These are phyloP conservation scores for Pangasianodon gigas DNA, from an alignment of 2,113 vertebrate species.

Conservation along the genomic window DNA sequence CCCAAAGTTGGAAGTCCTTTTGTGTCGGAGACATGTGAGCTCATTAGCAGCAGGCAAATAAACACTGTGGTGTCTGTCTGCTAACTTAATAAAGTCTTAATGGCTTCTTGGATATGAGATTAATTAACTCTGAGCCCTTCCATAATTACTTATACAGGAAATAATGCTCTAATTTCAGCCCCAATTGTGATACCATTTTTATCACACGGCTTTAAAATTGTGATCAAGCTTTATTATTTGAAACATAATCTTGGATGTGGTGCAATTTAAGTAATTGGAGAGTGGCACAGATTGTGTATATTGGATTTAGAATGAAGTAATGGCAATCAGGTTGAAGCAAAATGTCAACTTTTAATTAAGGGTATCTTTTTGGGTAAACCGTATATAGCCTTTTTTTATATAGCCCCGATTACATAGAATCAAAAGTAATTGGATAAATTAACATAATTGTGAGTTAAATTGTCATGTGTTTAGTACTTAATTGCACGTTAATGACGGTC, in stretches of 20 bases:
- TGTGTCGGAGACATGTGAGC: conserved; percentile 64
- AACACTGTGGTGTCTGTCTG: conserved; percentile 55
- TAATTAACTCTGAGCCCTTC: conserved; percentile 55
- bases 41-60: conserved; percentile 70
- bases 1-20: conserved; percentile 50
- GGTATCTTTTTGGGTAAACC: neutral
- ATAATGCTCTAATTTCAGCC: conserved; percentile 50
- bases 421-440: conserved; percentile 14
- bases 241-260: conserved; percentile 20
- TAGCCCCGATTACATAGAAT: neutral
- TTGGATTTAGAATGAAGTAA: conserved; percentile 4
- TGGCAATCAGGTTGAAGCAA: neutral
- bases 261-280: conserved; percentile 4
- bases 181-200: conserved; percentile 29
- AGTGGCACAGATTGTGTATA: neutral
- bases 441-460: conserved; percentile 18
- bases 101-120: conserved; percentile 56
- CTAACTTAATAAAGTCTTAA: conserved; percentile 63
- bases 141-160: conserved; percentile 54
- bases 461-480: conserved; percentile 9
- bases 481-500: neutral
- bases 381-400: neutral
- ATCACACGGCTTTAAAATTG: conserved; percentile 25
- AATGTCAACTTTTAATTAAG: conserved; percentile 27
- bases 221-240: conserved; percentile 28